Evolutionary conservation across 2,888 invertebrate genomes (phyloP).

Genomic region (Trimorus sp.): DNA sequence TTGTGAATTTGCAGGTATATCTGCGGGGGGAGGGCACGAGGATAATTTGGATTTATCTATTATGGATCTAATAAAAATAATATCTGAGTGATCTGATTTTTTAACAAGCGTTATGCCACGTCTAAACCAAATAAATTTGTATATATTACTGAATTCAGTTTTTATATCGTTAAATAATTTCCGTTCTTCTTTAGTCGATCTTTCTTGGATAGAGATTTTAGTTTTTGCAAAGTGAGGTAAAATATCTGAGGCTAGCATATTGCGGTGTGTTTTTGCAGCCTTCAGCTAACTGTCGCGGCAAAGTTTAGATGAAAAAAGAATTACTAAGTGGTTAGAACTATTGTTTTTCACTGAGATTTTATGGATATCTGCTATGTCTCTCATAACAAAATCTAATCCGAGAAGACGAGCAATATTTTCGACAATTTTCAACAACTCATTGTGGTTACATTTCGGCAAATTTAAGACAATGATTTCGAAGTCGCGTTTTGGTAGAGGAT

Average conservation of each 20-base stretch:
- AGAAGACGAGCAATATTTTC: background rate
- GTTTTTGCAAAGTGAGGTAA: background rate
- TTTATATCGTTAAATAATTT: background rate
- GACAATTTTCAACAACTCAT: background rate
- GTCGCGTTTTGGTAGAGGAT: background rate
- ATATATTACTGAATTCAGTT: background rate
- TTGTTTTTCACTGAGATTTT: background rate
- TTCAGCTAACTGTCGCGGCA: background rate
- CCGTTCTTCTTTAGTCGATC: slow-evolving; percentile 9
- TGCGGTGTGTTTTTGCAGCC: background rate
- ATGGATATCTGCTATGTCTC: background rate
- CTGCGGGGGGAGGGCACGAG: too few relatives aligned
- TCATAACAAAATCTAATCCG: background rate
- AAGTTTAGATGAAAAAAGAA: background rate
- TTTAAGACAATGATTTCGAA: background rate
- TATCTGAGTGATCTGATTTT: background rate
- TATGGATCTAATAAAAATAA: background rate
- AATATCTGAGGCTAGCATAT: background rate
- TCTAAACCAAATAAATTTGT: slow-evolving; percentile 8
- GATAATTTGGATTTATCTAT: background rate
- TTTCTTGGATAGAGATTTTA: background rate
- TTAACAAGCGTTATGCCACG: slow-evolving; percentile 1
- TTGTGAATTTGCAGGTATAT: too few relatives aligned
- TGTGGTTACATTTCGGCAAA: background rate
- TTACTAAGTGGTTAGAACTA: background rate